Evolutionary conservation across 2,888 invertebrate genomes (phyloP).

Genomic region (Campoplex capitator): DNA sequence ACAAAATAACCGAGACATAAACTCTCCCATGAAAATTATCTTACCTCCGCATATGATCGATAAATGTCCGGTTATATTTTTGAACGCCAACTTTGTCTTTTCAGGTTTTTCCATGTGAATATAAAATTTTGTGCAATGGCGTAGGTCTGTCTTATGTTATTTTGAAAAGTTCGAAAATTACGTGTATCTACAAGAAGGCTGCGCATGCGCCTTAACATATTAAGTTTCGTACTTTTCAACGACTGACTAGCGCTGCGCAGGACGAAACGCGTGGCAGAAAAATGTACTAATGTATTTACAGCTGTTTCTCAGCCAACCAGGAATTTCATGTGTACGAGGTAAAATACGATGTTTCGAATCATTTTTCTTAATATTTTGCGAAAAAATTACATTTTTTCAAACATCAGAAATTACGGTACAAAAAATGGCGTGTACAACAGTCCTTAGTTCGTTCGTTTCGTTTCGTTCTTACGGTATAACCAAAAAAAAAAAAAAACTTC

Average conservation of each 20-base stretch:
- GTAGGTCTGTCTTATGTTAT: neutral
- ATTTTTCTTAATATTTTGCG: conserved; percentile 6
- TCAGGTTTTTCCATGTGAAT: neutral
- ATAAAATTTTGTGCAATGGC: neutral
- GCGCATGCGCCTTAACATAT: neutral
- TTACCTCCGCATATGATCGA: conserved; percentile 9
- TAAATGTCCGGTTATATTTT: neutral
- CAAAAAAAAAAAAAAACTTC: neutral
- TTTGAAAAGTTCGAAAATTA: neutral
- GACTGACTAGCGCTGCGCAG: neutral
- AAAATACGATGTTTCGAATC: neutral
- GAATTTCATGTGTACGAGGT: neutral
- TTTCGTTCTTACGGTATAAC: neutral
- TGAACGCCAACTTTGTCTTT: neutral
- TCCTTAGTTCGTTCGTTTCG: neutral
- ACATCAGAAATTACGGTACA: neutral
- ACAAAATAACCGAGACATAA: neutral
- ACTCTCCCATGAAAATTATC: neutral
- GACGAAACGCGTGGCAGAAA: neutral
- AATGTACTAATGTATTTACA: neutral
- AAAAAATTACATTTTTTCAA: neutral
- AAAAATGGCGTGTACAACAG: neutral
- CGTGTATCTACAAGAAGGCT: neutral
- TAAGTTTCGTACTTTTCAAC: neutral
- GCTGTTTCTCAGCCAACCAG: neutral